Base-by-base conservation (phyloP, 2,888 invertebrate genomes). In the Diarsia mendica region DNA sequence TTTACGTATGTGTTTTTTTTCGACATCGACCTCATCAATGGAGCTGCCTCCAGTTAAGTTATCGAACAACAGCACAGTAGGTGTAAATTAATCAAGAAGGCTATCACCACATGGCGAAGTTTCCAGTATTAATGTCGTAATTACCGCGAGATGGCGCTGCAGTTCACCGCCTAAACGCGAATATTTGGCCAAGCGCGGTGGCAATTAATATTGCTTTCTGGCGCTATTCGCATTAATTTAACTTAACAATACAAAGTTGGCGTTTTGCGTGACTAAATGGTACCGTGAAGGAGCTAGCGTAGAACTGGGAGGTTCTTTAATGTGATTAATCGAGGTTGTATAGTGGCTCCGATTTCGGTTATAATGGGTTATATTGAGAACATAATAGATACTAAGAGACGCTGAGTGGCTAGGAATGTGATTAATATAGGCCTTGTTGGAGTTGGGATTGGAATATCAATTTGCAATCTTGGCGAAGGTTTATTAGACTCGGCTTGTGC, bases 161-260 rank as follows among this genome's bases (percentile, higher is more conserved):
- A 91, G 86, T 87, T 80, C 79, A 78, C 81, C 70, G 71, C 67
- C 80, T 80, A 79, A 80, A 76, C 89, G 90, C 85, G 88, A 92
- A 91, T 92, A 92, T 92, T 92, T 92, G 90, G 88, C 87, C 87
- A 88, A 92, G 91, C 86, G 90, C 90, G 89, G 87, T 61, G 46
- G 91, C 92, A 92, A 94, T 93, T 94, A 93, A 94, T 94, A 93
- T 92, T 85, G 91, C 89, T 93, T 93, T 90, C 90, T 91, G 92
- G 91, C 92, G 90, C 91, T 86, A 89, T 90, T 89, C 90, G 86
- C 93, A 94, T 94, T 93, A 94, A 94, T 95, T 94, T 92, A 90
- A 92, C 92, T 92, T 92, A 92, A 94, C 94, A 94, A 94, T 93
- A 93, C 92, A 90, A 91, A 90, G 87, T 90, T 91, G 91, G 91